A percentile compares a stretch with the other conserved stretches of the same genome.
phyloP scores from a whole-genome alignment of 2,888 invertebrate species.

The Parnassius glacialis region DNA sequence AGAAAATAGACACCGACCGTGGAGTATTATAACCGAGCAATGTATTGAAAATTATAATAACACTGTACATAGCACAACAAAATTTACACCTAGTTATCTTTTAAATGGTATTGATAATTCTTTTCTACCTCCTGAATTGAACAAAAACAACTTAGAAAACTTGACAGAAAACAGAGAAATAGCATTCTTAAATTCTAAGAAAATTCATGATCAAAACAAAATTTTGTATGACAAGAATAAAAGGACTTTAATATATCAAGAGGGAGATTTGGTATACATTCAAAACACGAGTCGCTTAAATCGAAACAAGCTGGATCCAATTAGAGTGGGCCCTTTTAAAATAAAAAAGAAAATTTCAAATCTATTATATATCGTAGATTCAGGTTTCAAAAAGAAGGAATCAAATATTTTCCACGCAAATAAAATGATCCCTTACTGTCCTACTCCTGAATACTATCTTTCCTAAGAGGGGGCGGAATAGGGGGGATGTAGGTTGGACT shows the following conservation, averaged over 20 bases:
- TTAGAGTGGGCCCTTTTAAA: slow-evolving; percentile 10
- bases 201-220: too few relatives aligned
- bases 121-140: too few relatives aligned
- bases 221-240: background rate
- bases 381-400: slow-evolving; percentile 8
- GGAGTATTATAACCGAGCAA: slow-evolving; percentile 34
- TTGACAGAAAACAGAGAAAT: too few relatives aligned
- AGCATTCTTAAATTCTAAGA: too few relatives aligned
- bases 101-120: slow-evolving; percentile 16
- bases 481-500: background rate
- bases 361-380: slow-evolving; percentile 5
- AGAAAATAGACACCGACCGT: slow-evolving; percentile 31
- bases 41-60: slow-evolving; percentile 29
- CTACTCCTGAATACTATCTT: slow-evolving; percentile 7
- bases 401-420: slow-evolving; percentile 9
- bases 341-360: slow-evolving; percentile 10
- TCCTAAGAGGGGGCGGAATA: background rate
- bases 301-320: slow-evolving; percentile 9
- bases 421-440: slow-evolving; percentile 11
- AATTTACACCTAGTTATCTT: slow-evolving; percentile 29
- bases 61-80: slow-evolving; percentile 28
- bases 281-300: slow-evolving; percentile 9
- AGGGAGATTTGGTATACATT: slow-evolving; percentile 4
- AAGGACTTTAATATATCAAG: slow-evolving; percentile 5
- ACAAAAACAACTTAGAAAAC: too few relatives aligned